Conservation (phyloP, 2,888 invertebrate species). For the Apeira syringaria region DNA sequence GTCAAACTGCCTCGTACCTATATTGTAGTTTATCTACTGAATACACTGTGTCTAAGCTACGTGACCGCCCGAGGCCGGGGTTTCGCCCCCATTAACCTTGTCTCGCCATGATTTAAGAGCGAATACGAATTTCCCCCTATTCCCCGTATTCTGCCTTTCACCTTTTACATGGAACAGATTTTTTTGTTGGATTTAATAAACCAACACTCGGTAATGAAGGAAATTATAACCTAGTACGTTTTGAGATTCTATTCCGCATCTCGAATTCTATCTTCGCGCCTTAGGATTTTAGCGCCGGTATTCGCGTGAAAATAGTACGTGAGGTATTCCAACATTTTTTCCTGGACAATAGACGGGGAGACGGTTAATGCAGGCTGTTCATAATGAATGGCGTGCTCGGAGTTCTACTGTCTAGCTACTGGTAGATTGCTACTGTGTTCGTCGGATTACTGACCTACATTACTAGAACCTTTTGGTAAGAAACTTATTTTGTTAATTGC, state of each 20-base stretch:
- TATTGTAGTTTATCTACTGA: constrained; percentile 1
- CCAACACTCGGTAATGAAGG: constrained; percentile 62
- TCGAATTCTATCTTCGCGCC: constrained; percentile 23
- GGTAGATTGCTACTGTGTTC: neutral
- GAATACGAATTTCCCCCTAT: constrained; percentile 69
- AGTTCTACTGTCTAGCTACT: constrained; percentile 2
- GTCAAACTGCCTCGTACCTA: no score
- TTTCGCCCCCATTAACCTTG: constrained; percentile 80
- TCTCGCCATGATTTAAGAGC: constrained; percentile 75
- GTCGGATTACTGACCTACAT: constrained; percentile 3
- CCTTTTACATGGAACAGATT: constrained; percentile 66
- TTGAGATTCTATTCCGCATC: constrained; percentile 26
- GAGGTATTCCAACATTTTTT: constrained; percentile 23
- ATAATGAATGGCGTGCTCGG: constrained; percentile 6
- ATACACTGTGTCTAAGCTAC: constrained; percentile 53
- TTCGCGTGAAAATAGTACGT: constrained; percentile 19
- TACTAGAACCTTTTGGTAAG: neutral
- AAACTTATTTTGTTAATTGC: no score
- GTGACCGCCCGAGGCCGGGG: constrained; percentile 70
- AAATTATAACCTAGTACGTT: constrained; percentile 47
- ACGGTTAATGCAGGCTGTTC: constrained; percentile 15
- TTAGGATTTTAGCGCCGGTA: constrained; percentile 17
- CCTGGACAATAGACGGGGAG: constrained; percentile 10
- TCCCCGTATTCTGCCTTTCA: constrained; percentile 47
- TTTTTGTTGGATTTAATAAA: constrained; percentile 62